Evolutionary conservation across 2,797 vertebrate genomes (phyloP), one percentile per base, ranked within the genome.

Genomic region (Salarias fasciatus): DNA sequence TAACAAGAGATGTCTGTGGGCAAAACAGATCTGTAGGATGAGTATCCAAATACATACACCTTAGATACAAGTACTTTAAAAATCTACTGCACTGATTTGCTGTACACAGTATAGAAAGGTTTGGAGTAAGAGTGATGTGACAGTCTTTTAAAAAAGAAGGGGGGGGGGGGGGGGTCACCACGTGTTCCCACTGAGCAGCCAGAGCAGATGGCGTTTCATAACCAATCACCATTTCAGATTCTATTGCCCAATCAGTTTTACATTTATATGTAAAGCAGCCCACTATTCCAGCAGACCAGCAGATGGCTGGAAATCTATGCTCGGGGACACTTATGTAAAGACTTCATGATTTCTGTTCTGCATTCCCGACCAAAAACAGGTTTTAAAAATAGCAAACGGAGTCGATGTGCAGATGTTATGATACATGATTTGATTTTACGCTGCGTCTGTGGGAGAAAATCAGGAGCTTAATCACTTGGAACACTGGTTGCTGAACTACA

Each of bases 191-290:
- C 30, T 5, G n/a, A 58, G 54, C 59, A 53, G 38, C 55, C 61
- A 51, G 41, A 86, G 72, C 86, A 89, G 87, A 87, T 85, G 88
- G 83, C 38, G 37, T 84, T 79, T 82, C 69, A 83, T 75, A 84
- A 77, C 66, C 76, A 86, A 86, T 87, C 75, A 84, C 72, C 69
- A 66, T 85, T 77, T 77, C 49, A 77, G 48, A 77, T 65, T 80
- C 69, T 84, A 82, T 74, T 75, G 59, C 56, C 75, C 76, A 80
- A 77, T 88, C 82, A 74, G 63, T 86, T 87, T 83, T 69, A 72
- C 74, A 87, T 88, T 88, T 85, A 71, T 79, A 83, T 84, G 75
- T 82, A 71, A 86, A 88, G 81, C 58, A 71, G 57, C 14, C 40
- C 30, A 49, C 44, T 73, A 45, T 75, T 83, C 50, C 78, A 80